phyloP scores from a whole-genome alignment of 2,113 vertebrate genomes.

The Apistogramma diplotaenia region DNA sequence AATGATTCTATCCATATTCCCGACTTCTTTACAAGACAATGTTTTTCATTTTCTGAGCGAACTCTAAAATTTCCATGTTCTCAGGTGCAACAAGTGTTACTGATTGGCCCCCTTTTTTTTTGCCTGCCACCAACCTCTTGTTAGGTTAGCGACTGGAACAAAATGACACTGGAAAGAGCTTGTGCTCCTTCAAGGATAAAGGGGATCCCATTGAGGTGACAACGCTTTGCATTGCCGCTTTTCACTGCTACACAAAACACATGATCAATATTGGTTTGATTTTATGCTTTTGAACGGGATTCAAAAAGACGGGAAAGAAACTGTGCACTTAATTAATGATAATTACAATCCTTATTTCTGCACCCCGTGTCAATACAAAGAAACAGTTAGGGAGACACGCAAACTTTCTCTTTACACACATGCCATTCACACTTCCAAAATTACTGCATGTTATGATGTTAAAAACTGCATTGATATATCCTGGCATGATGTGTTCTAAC shows the following conservation, averaged over 20 bases:
- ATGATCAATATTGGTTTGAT: not conserved
- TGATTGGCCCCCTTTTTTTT: conserved; percentile 66
- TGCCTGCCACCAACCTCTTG: conserved; percentile 64
- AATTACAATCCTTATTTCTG: not conserved
- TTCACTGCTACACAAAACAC: not conserved
- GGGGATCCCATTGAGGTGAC: conserved; percentile 38
- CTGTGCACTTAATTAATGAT: not conserved
- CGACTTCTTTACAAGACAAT: conserved; percentile 62
- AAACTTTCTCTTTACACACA: conserved; percentile 19
- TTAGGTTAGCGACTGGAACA: conserved; percentile 69
- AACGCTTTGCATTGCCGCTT: conserved; percentile 19
- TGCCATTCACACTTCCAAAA: conserved; percentile 47
- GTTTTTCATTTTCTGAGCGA: conserved; percentile 67
- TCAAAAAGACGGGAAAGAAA: not conserved
- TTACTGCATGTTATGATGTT: conserved; percentile 53
- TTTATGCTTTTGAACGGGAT: not conserved
- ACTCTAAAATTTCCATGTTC: conserved; percentile 72
- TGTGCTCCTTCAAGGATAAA: conserved; percentile 53
- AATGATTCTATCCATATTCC: conserved; percentile 78
- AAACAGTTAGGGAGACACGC: not conserved
- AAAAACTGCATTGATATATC: conserved; percentile 68
- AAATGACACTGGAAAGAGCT: conserved; percentile 55
- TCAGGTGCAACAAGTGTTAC: conserved; percentile 75
- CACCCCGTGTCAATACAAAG: not conserved
- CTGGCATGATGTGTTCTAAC: conserved; percentile 72